Evolutionary conservation across 2,113 vertebrate species (phyloP).

Genomic region (Girardinichthys multiradiatus): DNA sequence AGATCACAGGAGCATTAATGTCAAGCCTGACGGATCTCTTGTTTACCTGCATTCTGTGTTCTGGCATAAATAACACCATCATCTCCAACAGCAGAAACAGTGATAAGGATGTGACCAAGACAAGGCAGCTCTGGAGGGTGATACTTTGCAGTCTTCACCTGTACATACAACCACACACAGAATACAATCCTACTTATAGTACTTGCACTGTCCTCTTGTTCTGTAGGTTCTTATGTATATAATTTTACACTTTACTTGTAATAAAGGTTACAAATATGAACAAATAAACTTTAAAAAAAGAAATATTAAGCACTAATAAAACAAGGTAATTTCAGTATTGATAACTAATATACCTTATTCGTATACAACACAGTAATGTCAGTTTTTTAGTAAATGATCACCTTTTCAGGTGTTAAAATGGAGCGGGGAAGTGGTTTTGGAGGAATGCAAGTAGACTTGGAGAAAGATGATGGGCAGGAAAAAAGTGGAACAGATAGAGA

Average conservation of each 20-base stretch:
- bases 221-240: neutral
- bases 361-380: neutral
- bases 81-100: constrained; percentile 82
- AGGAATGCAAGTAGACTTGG: no score
- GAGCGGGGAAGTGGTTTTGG: constrained; percentile 42
- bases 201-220: no score
- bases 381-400: constrained; percentile 15
- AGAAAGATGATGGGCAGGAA: neutral
- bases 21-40: neutral
- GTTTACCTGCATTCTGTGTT: constrained; percentile 76
- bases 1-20: no score
- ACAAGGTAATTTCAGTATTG: no score
- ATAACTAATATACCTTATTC: no score
- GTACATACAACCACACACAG: neutral
- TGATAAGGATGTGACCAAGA: constrained; percentile 71
- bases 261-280: neutral
- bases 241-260: neutral
- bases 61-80: constrained; percentile 88
- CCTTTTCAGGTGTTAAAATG: constrained; percentile 59
- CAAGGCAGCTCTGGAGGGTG: constrained; percentile 82
- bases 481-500: fast-evolving
- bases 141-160: constrained; percentile 77
- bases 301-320: neutral
- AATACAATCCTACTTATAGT: no score
- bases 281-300: neutral